Evolutionary conservation across 1,140 invertebrate genomes (phyloP).

Genomic region (Drosophila nebulosa): DNA sequence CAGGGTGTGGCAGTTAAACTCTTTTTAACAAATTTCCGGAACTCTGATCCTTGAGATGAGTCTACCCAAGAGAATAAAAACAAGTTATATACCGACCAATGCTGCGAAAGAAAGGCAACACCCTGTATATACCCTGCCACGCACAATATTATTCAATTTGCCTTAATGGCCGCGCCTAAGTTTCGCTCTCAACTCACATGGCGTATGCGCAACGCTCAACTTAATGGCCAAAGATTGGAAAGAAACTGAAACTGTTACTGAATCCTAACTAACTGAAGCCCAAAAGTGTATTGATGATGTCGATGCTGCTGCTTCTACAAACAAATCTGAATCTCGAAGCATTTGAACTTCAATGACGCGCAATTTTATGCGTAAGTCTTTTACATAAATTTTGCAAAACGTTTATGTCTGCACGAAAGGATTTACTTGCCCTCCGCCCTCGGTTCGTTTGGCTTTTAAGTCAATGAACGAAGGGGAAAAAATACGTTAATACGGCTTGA

Average conservation of each 20-base stretch:
- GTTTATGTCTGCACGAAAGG: slow-evolving; percentile 72
- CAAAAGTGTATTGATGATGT: slow-evolving; percentile 71
- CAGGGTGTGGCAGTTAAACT: neutral
- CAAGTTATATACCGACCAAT: no score
- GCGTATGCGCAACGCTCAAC: slow-evolving; percentile 58
- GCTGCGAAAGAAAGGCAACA: no score
- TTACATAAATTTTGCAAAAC: slow-evolving; percentile 73
- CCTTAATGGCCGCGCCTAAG: slow-evolving; percentile 69
- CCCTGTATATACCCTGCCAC: neutral
- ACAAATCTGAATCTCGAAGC: slow-evolving; percentile 65
- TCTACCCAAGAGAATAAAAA: no score
- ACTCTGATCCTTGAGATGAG: no score
- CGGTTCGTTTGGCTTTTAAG: slow-evolving; percentile 39
- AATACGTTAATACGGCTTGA: slow-evolving; percentile 69
- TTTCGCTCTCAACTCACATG: slow-evolving; percentile 47
- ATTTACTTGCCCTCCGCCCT: slow-evolving; percentile 30
- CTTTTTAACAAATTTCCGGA: neutral
- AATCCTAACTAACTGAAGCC: slow-evolving; percentile 42
- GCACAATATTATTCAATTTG: slow-evolving; percentile 73
- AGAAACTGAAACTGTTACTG: slow-evolving; percentile 19
- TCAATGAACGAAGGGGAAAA: slow-evolving; percentile 55
- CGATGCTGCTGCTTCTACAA: slow-evolving; percentile 10
- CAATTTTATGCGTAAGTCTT: slow-evolving; percentile 78
- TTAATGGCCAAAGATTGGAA: slow-evolving; percentile 22
- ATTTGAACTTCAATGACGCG: slow-evolving; percentile 78